Conservation (phyloP, 30 jellyfish, hydroid and myxozoan species). For the Turritopsis rubra region DNA sequence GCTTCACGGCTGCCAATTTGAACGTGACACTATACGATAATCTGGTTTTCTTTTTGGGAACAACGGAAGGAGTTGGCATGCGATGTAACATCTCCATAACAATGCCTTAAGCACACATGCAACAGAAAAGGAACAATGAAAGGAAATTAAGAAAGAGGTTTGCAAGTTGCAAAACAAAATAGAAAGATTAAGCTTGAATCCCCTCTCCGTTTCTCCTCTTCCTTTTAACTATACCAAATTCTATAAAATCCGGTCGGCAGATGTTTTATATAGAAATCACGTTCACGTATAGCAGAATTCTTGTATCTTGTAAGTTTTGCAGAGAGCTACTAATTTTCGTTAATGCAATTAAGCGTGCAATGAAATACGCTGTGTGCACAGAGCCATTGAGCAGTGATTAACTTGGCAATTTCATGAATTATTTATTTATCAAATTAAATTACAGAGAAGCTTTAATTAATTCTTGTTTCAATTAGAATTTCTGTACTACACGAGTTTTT, state of each 20-base stretch:
- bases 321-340: conserved; percentile 12
- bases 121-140: not conserved
- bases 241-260: too few species aligned
- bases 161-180: not conserved
- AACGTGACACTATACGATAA: conserved; percentile 76
- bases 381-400: not conserved
- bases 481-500: too few species aligned
- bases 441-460: not conserved
- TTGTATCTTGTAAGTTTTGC: not conserved
- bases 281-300: not conserved
- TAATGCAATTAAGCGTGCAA: conserved; percentile 21
- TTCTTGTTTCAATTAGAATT: not conserved
- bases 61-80: not conserved
- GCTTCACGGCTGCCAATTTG: conserved; percentile 78
- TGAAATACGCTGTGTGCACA: conserved; percentile 13
- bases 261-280: not conserved
- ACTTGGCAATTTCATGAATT: not conserved
- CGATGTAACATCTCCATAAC: not conserved
- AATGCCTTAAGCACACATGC: not conserved
- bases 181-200: too few species aligned
- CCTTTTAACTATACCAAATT: too few species aligned
- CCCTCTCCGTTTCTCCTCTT: too few species aligned
- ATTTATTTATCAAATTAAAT: not conserved
- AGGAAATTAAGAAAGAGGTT: not conserved
- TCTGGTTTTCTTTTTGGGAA: conserved; percentile 52